These are phyloP conservation scores for Pseudorectes ferrugineus DNA, from an alignment of 2,113 vertebrate genomes.

Conservation along the genomic window DNA sequence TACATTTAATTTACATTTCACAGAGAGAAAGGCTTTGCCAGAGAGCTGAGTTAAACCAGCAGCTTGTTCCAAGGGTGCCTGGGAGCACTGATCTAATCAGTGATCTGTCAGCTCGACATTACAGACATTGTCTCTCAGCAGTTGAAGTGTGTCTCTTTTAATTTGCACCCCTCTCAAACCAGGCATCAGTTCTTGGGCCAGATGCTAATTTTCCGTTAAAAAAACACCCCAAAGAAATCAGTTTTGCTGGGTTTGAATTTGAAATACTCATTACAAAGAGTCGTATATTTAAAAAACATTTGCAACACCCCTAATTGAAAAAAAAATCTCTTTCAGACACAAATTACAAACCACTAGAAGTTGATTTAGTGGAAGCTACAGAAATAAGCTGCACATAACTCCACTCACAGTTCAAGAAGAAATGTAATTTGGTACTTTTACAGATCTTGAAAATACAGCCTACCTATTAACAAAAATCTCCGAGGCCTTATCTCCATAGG, in stretches of 20 bases:
- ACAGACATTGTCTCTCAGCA: neutral
- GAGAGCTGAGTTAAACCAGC: neutral
- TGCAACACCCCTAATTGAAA: neutral
- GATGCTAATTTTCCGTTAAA: neutral
- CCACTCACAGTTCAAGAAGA: neutral
- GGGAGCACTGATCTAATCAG: conserved; percentile 14
- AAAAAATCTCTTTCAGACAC: neutral
- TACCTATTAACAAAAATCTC: neutral
- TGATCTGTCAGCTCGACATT: neutral
- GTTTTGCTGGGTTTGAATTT: neutral
- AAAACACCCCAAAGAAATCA: neutral
- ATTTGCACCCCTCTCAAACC: neutral
- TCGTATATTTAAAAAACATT: neutral
- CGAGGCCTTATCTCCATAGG: neutral
- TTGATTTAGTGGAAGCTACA: neutral
- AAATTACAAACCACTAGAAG: neutral
- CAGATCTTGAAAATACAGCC: neutral
- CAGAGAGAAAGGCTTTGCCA: neutral
- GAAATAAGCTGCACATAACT: neutral
- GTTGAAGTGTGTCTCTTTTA: neutral
- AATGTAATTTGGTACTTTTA: neutral
- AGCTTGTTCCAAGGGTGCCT: conserved; percentile 1
- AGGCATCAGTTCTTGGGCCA: neutral
- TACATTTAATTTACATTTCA: conserved; percentile 33
- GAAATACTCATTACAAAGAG: neutral